Conservation (phyloP, 2,113 vertebrate genomes). For the Ranitomeya variabilis region DNA sequence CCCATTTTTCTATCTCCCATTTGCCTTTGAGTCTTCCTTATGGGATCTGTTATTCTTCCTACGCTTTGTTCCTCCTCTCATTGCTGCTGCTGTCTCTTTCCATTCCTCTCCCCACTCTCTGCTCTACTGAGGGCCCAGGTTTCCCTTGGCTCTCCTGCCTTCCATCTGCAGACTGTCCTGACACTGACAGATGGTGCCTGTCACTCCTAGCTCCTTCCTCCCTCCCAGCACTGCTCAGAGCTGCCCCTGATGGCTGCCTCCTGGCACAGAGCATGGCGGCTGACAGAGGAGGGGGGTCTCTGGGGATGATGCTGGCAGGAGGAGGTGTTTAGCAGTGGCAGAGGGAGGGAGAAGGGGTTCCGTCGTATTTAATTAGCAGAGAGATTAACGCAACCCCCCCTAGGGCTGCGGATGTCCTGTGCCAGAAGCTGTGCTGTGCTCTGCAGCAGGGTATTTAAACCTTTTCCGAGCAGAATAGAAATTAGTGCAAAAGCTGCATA, state of each 20-base stretch:
- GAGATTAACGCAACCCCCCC: constrained; percentile 57
- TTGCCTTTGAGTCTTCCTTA: constrained; percentile 26
- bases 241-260: constrained; percentile 58
- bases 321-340: constrained; percentile 53
- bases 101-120: constrained; percentile 37
- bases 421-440: constrained; percentile 47
- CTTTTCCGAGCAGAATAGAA: constrained; percentile 35
- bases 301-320: constrained; percentile 52
- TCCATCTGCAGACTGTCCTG: constrained; percentile 56
- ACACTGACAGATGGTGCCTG: constrained; percentile 59
- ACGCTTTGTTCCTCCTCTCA: constrained; percentile 49
- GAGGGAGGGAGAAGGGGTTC: constrained; percentile 50
- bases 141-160: constrained; percentile 57
- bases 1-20: constrained; percentile 29
- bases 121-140: constrained; percentile 55
- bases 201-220: constrained; percentile 55
- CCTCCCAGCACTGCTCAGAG: constrained; percentile 52
- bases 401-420: constrained; percentile 53
- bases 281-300: constrained; percentile 55
- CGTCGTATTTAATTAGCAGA: constrained; percentile 57
- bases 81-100: constrained; percentile 26
- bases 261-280: constrained; percentile 54
- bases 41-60: constrained; percentile 44
- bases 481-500: constrained; percentile 17
- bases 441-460: constrained; percentile 43